Evolutionary conservation across 2,888 invertebrate species (phyloP), one percentile per base, ranked within the genome.

Genomic region (Acanthosoma haemorrhoidale): DNA sequence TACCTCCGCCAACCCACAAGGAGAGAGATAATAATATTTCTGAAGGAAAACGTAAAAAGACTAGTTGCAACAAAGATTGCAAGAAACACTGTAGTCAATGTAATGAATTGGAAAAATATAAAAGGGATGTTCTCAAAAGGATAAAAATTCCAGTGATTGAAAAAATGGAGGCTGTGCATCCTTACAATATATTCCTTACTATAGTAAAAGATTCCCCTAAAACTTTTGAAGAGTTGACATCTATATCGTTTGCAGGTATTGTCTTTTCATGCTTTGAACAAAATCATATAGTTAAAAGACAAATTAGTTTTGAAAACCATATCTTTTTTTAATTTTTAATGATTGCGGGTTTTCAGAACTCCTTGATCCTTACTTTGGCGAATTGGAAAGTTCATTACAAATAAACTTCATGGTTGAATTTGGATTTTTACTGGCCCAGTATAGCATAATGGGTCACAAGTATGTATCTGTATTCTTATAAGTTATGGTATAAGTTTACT

Each of bases 361-460:
- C n/a, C 80, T 93, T 4, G 91, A 92, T 76, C 83, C 83, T 6
- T 90, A 90, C 77, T 81, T 93, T 3, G 93, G 93, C 0, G 85
- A 87, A 70, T 80, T 94, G 4, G 87, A 87, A 74, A 84, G 85
- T 51, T 88, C 89, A 0, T 80, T 91, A n/a, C 93, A 96, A 81
- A 89, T 96, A 29, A 96, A 94, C 80, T 96, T 93, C 77, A 92
- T 96, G 91, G 89, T 95, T 39, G 94, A 96, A 76, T 83, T 92
- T 9, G 89, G 89, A 1, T 97, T 95, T 94, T 79, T 96, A 0
- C 82, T 94, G 69, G 88, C 91, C 0, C 93, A 95, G 76, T 96
- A 96, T 77, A 84, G 87, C 76, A 87, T 87, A 76, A 89, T 88
- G 67, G 89, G 89, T 67, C 87, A 89, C 76, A 83, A 86, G 87